phyloP scores from a whole-genome alignment of 2,888 invertebrate species.

The Drosophila buzzatii region DNA sequence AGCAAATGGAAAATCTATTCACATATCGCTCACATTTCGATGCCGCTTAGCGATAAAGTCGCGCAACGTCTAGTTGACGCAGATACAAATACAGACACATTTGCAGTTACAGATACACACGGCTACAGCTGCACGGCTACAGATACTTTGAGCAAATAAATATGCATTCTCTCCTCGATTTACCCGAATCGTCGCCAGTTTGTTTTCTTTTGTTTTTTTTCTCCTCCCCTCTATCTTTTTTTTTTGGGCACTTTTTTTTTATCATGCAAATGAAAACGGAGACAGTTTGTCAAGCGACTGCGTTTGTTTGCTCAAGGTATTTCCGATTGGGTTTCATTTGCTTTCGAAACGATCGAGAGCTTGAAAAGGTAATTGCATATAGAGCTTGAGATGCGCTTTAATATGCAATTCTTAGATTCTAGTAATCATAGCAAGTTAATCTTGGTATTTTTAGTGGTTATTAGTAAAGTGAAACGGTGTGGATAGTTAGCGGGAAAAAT shows the following conservation, averaged over 20 bases:
- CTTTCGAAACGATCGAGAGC: slow-evolving; percentile 13
- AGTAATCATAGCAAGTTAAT: neutral
- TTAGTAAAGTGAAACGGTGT: neutral
- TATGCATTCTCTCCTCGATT: slow-evolving; percentile 69
- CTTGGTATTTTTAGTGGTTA: no score
- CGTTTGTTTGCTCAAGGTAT: slow-evolving; percentile 46
- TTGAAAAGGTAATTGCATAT: neutral
- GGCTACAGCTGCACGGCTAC: slow-evolving; percentile 12
- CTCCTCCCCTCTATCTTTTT: neutral
- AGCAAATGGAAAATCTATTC: slow-evolving; percentile 58
- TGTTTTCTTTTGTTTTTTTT: slow-evolving; percentile 31
- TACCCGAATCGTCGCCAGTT: slow-evolving; percentile 33
- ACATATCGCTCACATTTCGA: slow-evolving; percentile 76
- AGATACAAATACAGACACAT: slow-evolving; percentile 20
- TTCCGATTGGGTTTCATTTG: slow-evolving; percentile 18
- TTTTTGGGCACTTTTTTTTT: slow-evolving; percentile 33
- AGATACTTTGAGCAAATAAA: slow-evolving; percentile 77
- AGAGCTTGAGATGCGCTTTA: neutral
- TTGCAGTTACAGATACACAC: slow-evolving; percentile 9
- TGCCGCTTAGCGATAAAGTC: slow-evolving; percentile 69
- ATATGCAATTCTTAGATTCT: neutral
- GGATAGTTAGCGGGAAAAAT: neutral
- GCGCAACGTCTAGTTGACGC: slow-evolving; percentile 36
- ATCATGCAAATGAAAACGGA: slow-evolving; percentile 67
- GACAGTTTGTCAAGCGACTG: slow-evolving; percentile 49